phyloP scores from a whole-genome alignment of 2,888 invertebrate species.

The Noctuana brunneofusca region DNA sequence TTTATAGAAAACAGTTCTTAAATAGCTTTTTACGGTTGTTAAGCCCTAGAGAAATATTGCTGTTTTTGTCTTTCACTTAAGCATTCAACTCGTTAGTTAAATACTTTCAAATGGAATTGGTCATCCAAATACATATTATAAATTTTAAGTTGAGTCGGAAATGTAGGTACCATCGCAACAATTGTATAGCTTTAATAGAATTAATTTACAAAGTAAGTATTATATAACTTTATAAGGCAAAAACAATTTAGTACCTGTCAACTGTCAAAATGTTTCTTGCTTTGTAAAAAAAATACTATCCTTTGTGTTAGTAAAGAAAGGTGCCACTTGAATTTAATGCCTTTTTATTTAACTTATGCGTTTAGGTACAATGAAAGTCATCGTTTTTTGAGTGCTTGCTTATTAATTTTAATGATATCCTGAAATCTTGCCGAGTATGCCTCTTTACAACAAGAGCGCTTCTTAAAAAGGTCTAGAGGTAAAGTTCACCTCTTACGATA shows the following conservation, averaged over 20 bases:
- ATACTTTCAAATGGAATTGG: constrained; percentile 15
- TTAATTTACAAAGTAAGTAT: no score
- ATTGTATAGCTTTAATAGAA: no score
- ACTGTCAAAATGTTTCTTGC: no score
- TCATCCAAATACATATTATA: constrained; percentile 6
- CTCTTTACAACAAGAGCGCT: constrained; percentile 63
- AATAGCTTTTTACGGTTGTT: constrained; percentile 48
- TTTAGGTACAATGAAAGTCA: constrained; percentile 30
- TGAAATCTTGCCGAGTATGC: constrained; percentile 70
- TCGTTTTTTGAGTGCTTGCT: constrained; percentile 51
- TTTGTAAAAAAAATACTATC: no score
- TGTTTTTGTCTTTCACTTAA: constrained; percentile 50
- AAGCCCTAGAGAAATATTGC: constrained; percentile 56
- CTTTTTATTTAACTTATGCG: no score
- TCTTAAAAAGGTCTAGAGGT: constrained; percentile 67
- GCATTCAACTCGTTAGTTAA: constrained; percentile 48
- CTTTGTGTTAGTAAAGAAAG: no score
- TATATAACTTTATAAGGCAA: no score
- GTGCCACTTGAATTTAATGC: no score
- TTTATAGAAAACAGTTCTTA: constrained; percentile 26
- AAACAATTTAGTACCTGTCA: no score
- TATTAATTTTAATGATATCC: constrained; percentile 76
- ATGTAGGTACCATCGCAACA: neutral
- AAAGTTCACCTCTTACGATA: constrained; percentile 69
- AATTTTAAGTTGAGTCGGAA: no score